Base-by-base conservation (phyloP, 2,888 invertebrate genomes). In the Acheta domesticus region DNA sequence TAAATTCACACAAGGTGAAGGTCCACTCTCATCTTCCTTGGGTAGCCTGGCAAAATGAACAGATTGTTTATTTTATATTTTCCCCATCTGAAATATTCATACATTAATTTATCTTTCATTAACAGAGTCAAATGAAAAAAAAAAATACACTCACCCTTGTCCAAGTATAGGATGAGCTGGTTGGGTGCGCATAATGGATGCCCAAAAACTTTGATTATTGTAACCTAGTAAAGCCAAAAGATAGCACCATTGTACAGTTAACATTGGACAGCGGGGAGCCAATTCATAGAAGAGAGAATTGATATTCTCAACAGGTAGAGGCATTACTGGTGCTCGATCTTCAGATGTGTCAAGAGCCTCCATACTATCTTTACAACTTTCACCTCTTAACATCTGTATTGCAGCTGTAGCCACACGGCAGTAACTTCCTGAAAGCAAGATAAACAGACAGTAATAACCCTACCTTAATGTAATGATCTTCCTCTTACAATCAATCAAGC, bases 211-310 rank as follows among this genome's bases (percentile, higher is more conserved):
- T 85, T 91, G 90, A 21, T 92, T 90, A 48, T 92, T 90, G 86
- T 92, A 93, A 84, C 93, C 92, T 78, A 95, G 85, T 76, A 94
- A 88, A 11, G 92, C 92, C 83, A 95, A 88, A 74, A 95, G 87
- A 86, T 94, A 93, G 79, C 92, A 92, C 95, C 95, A 96, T 83
- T 94, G 92, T 79, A 93, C 90, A 5, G 92, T 91, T 76, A 95
- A 86, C 79, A 92, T 86, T 1, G 95, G 95, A 83, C 91, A 91
- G 2, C 88, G 88, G 79, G 87, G 87, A 2, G 88, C 87, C 49
- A 91, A 85, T 82, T 87, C 87, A 77, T 92, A 83, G 85, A 93
- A 92, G 75, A 89, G 87, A 20, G 87, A 82, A 83, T 91, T 92
- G 11, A 92, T 87, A 62, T 87, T 85, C 23, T 88, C 87, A 23